These are phyloP conservation scores for Sapayoa aenigma DNA, from an alignment of 2,113 vertebrate genomes.

Conservation along the genomic window DNA sequence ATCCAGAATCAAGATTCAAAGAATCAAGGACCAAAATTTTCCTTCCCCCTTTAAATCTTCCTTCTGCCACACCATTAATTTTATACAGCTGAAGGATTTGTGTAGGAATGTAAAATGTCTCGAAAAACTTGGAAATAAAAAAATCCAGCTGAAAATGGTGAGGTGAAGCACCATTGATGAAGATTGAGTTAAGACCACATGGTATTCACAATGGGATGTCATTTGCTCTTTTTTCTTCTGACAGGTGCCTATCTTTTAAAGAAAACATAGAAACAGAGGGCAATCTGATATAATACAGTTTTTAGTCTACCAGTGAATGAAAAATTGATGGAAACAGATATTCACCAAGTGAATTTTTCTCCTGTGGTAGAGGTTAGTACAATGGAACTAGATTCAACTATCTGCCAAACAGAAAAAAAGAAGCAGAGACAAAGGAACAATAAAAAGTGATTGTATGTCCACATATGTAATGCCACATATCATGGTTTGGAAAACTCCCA, in stretches of 20 bases:
- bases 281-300: neutral
- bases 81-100: neutral
- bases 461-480: neutral
- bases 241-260: neutral
- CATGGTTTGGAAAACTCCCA: neutral
- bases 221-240: neutral
- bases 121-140: neutral
- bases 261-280: neutral
- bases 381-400: neutral
- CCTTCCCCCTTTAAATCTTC: neutral
- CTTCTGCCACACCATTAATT: neutral
- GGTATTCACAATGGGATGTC: neutral
- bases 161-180: neutral
- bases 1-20: neutral
- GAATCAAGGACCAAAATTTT: neutral
- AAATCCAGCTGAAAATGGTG: neutral
- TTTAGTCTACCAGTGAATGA: neutral
- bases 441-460: neutral
- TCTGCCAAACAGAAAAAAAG: neutral
- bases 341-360: neutral
- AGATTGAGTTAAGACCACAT: neutral
- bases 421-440: neutral
- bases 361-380: neutral
- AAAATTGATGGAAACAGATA: neutral
- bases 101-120: constrained; percentile 2